Evolutionary conservation across 2,888 invertebrate genomes (phyloP), one percentile per base, ranked within the genome.

Genomic region (Crossocerus cetratus): DNA sequence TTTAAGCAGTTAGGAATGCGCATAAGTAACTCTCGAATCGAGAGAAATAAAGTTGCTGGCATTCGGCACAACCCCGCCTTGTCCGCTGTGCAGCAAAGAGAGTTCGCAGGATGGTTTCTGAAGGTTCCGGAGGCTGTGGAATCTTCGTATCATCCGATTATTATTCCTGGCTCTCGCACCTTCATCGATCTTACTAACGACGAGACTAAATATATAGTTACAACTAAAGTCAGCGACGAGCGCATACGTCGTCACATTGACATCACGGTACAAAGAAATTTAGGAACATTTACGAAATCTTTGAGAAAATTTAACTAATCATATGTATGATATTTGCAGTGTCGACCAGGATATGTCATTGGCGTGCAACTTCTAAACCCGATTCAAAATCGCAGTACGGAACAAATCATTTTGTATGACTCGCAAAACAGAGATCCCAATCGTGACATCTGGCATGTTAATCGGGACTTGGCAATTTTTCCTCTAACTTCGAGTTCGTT

Each of bases 51-150:
- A 44, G 92, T 94, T 66, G 95, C 97, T 49, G 99, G 99, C 0
- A 95, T 99, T 77, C 94, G 95, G 65, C 99, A 99, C 87, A 96
- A 99, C 90, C 97, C 99, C 0, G 95, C 95, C 53, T 92, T 98
- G 73, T 94, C 96, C 0, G 94, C 95, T 0, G 90, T 94, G 2
- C 95, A 97, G 86, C 98, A 98, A 90, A 92, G 97, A 87, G 98
- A 98, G 91, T 92, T 99, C 61, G 95, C 97, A 0, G 97, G 98
- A 4, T 98, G 98, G 98, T 96, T 98, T 84, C 93, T 94, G 86
- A 91, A 91, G 32, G 94, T 95, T 43, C 91, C 92, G 0, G 95
- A 95, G 78, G 93, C 93, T 73, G 92, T 93, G 54, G 95, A 95
- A 84, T 93, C 93, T 0, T 93, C 94, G 83, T 96, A 96, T 85